Evolutionary conservation across 2,113 vertebrate species (phyloP), one percentile per base, ranked within the genome.

Genomic region (Eptatretus burgeri): DNA sequence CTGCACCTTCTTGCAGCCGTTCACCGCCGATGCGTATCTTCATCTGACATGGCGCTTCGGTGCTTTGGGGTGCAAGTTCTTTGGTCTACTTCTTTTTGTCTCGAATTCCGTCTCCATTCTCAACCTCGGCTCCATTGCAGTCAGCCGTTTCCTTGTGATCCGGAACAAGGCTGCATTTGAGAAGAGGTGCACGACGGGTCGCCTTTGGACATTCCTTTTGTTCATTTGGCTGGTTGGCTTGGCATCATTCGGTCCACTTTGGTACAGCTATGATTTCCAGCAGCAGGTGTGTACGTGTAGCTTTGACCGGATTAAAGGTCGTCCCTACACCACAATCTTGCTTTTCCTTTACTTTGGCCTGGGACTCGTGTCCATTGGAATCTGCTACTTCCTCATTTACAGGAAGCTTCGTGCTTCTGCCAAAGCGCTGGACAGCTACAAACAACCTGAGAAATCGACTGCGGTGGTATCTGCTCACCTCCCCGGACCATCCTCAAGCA

Each of bases 371-470:
- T 81, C 74, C 4, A 78, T 85, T 5, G 80, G 79, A 0, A 13
- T 75, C 50, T 86, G 86, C 69, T 86, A 84, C 67, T 69, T 79
- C 64, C 77, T 85, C 52, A 81, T 85, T 68, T 77, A 88, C 71
- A 74, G 66, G 17, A 78, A 77, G 52, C 81, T 88, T 19, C 69
- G 41, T 62, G 66, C 65, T 10, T 79, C 81, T 0, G 72, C 79
- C 2, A 68, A 67, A 14, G 77, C 78, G 0, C 68, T 85, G 60
- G 70, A 76, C 11, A 74, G 71, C 62, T 81, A 88, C 70, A n/a
- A 20, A 60, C 27, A 7, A 41, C 27, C 27, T 41, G 27, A 41
- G 27, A 7, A 41, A 41, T 41, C 27, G 27, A 41, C 7, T 2
- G 27, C 27, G 27, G 27, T 41, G 27, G 27, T 7, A 7, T 5